Evolutionary conservation across 1,140 invertebrate genomes (phyloP), one percentile per base, ranked within the genome.

Genomic region (Linepithema humile): DNA sequence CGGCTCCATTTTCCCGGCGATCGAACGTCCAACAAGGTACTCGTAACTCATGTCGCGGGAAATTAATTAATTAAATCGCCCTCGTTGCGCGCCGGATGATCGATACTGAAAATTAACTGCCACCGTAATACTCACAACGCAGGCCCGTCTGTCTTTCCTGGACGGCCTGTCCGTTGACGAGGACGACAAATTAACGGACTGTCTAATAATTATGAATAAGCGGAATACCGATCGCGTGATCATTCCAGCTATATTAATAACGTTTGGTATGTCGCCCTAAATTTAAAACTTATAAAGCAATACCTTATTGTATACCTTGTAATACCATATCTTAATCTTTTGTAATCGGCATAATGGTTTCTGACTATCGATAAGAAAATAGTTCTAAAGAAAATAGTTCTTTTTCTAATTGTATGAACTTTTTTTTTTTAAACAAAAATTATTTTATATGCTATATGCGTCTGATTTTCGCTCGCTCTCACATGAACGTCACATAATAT

Each of bases 31-130:
- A 53, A 82, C 77, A 17, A 48, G 84, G 67, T 82, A 75, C 85
- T 67, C 74, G 83, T 85, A 86, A 82, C 62, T 85, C 83, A 82
- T 60, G 74, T 85, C 74, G 50, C 74, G 73, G 55, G 43, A 78
- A 86, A 85, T 86, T 86, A 86, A 86, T 86, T 85, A 86, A 86
- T 86, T 85, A 86, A 70, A 86, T 86, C 85, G 83, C 48, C 74
- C 67, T 64, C 65, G 74, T 82, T 82, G 74, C 35, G 64, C 59
- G 48, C 40, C 17, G 62, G 59, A 85, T 85, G 83, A 86, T 86
- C 85, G 85, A 86, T 86, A 82, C 85, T 73, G 74, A 86, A 85
- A 85, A 73, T 85, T 86, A 82, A 70, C 53, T 29, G 40, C 57
- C 73, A 60, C 83, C 48, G 53, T 80, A 69, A 80, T 55, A 43